These are phyloP conservation scores for Podargus strigoides DNA, from an alignment of 2,797 vertebrate genomes.

Conservation along the genomic window DNA sequence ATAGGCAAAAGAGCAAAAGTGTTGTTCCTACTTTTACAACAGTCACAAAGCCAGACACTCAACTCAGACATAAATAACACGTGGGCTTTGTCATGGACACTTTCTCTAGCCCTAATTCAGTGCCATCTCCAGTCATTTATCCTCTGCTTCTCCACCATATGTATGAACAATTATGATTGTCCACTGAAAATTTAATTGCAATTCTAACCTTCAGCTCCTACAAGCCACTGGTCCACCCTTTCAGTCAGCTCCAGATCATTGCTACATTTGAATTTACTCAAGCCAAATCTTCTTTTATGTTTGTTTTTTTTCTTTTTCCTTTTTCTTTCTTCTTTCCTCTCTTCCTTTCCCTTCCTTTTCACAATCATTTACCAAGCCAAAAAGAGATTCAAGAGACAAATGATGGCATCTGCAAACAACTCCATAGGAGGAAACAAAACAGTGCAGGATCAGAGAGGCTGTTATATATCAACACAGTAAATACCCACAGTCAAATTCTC, in stretches of 20 bases:
- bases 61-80: background rate
- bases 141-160: background rate
- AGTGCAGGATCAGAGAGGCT: background rate
- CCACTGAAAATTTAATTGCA: background rate
- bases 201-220: background rate
- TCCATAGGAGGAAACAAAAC: slow-evolving; percentile 19
- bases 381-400: background rate
- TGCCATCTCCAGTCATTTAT: background rate
- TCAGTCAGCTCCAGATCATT: background rate
- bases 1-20: background rate
- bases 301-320: no score
- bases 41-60: background rate
- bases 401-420: background rate
- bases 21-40: background rate
- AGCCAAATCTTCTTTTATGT: background rate
- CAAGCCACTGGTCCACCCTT: background rate
- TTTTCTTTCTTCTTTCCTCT: background rate
- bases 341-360: background rate
- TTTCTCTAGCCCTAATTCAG: background rate
- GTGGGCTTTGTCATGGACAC: background rate
- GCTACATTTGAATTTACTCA: background rate
- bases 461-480: background rate
- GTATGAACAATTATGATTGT: background rate
- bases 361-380: background rate
- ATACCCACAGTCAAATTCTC: background rate